These are phyloP conservation scores for Aeoliscus strigatus DNA, from an alignment of 2,797 vertebrate species.

Conservation along the genomic window DNA sequence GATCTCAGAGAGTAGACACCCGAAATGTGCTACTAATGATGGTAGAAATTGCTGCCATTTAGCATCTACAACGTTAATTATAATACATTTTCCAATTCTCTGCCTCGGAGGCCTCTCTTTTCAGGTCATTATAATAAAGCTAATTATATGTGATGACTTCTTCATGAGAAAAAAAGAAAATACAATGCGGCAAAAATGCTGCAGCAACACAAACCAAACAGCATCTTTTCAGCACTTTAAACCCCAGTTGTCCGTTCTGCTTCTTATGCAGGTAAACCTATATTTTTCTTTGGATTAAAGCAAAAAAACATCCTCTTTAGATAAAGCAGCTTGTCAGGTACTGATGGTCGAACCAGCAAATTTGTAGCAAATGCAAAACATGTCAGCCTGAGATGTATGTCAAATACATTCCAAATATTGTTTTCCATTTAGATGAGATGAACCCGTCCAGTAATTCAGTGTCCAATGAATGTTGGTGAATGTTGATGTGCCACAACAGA, in stretches of 20 bases:
- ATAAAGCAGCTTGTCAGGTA: neutral
- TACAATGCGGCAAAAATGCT: too few relatives aligned
- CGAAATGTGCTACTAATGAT: constrained; percentile 11
- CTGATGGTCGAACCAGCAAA: neutral
- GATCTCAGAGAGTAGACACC: too few relatives aligned
- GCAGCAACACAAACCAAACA: neutral
- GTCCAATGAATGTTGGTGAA: too few relatives aligned
- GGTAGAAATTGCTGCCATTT: constrained; percentile 8
- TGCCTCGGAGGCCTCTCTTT: constrained; percentile 16
- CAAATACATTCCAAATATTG: too few relatives aligned
- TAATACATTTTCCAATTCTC: constrained; percentile 26
- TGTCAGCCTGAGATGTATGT: too few relatives aligned
- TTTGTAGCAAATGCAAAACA: too few relatives aligned
- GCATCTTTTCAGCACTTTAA: constrained; percentile 1
- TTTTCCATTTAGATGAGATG: too few relatives aligned
- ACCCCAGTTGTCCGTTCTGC: neutral
- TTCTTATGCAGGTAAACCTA: constrained; percentile 5
- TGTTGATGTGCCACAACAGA: too few relatives aligned
- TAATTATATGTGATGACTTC: constrained; percentile 31
- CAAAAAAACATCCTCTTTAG: constrained; percentile 7
- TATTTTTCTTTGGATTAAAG: constrained; percentile 4
- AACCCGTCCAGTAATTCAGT: too few relatives aligned
- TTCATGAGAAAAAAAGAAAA: constrained; percentile 25
- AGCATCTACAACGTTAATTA: constrained; percentile 25
- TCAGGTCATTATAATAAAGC: constrained; percentile 24